Conservation (phyloP, 2,888 invertebrate species). For the Caenorhabditis angaria region DNA sequence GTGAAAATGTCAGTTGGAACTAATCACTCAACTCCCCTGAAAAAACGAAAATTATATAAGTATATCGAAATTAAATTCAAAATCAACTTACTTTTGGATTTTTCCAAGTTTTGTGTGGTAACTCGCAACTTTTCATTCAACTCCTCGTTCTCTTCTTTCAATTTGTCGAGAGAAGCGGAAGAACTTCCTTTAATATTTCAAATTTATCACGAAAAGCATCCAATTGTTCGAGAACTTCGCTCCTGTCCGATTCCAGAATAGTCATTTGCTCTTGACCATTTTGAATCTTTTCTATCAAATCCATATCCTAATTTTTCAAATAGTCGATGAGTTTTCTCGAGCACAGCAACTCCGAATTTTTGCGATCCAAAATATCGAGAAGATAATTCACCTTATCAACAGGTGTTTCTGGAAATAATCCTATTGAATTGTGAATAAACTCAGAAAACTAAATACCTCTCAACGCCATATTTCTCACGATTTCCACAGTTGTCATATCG, state of each 20-base stretch:
- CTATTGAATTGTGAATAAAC: no score
- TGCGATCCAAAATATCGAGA: neutral
- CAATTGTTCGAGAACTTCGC: neutral
- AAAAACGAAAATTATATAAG: no score
- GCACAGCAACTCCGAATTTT: neutral
- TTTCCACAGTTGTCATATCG: neutral
- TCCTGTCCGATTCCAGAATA: neutral
- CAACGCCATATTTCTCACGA: neutral
- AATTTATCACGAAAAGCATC: neutral
- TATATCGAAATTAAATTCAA: no score
- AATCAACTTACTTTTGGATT: neutral
- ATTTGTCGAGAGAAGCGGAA: neutral
- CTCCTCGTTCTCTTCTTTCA: neutral
- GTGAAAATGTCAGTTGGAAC: slow-evolving; percentile 98
- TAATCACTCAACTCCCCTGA: neutral
- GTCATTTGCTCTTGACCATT: neutral
- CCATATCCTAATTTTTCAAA: neutral
- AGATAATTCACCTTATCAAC: neutral
- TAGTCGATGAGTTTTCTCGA: neutral
- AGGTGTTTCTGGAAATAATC: neutral
- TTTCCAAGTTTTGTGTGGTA: neutral
- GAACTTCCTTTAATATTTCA: neutral
- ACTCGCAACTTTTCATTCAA: neutral
- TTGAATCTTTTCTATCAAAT: neutral
- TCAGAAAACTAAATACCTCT: neutral